These are phyloP conservation scores for Geotrypetes seraphini DNA, from an alignment of 2,797 vertebrate genomes.

Conservation along the genomic window DNA sequence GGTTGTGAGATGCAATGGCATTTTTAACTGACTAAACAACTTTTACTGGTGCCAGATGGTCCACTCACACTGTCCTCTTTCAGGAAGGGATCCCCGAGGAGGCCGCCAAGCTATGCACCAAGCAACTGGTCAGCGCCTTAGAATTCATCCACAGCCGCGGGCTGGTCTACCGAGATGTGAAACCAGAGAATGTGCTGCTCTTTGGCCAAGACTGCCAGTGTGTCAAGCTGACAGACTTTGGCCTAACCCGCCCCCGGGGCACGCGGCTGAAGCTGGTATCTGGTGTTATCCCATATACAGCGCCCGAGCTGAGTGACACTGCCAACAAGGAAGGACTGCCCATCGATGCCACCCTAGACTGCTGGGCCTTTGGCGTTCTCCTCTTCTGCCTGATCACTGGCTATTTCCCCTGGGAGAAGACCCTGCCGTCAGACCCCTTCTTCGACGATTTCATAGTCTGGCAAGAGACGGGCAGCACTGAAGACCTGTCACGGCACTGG, in stretches of 20 bases:
- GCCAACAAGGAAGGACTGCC: conserved; percentile 53
- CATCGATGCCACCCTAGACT: conserved; percentile 75
- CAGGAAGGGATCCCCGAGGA: conserved; percentile 72
- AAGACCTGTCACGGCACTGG: conserved; percentile 69
- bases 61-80: not conserved
- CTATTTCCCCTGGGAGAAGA: conserved; percentile 94
- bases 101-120: conserved; percentile 70
- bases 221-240: conserved; percentile 88
- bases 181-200: conserved; percentile 89
- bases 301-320: conserved; percentile 59
- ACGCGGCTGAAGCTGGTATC: conserved; percentile 56
- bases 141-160: conserved; percentile 81
- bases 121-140: conserved; percentile 80
- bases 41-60: accelerated
- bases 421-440: conserved; percentile 63
- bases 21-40: too few relatives aligned
- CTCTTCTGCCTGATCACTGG: conserved; percentile 84
- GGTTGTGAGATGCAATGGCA: too few relatives aligned
- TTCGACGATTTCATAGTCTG: conserved; percentile 73
- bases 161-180: conserved; percentile 90
- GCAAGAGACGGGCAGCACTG: conserved; percentile 45
- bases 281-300: conserved; percentile 74
- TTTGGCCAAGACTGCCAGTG: conserved; percentile 68
- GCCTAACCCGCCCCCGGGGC: conserved; percentile 63
- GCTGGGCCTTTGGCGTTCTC: conserved; percentile 86